Base-by-base conservation (phyloP, 2,113 vertebrate genomes). In the Speoplatyrhinus poulsoni region DNA sequence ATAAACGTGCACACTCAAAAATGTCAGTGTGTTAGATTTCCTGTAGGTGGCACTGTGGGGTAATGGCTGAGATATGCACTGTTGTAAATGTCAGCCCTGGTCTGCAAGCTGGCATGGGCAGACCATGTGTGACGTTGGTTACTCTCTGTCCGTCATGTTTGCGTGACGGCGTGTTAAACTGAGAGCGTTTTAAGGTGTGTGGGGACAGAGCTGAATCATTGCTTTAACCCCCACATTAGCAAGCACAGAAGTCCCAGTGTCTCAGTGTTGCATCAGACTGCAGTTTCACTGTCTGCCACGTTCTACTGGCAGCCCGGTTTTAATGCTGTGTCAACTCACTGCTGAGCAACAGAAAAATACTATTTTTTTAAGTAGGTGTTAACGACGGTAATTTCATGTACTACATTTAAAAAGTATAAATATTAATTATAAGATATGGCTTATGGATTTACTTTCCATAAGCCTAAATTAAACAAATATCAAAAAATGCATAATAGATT, bases 181-280 rank as follows among this genome's bases (percentile, higher is more conserved):
- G 71, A 67, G 32, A 75, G 58, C 72, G 50, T 62, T 67, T 75
- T 81, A 70, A 82, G 75, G 66, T 73, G 85, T 67, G 83, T 88
- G 82, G 81, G 86, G 86, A 78, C 60, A 60, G 32, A 72, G 68
- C 72, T 75, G 67, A 83, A 65, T 87, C 76, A 86, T 66, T 67
- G 48, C 68, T 80, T 70, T 62, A 17, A 13, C 50, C 62, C 62
- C 74, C 62, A 84, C 73, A 46, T 66, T 54, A 50, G 9, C 11
- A 11, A 41, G 62, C 47, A 17, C 11, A 26, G 41, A 32, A 60
- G 33, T 12, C 16, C 16, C 65, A 65, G 54, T 73, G 63, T 75
- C 57, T 72, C 62, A 46, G 6, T 63, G 47, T 75, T 72, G 33
- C 50, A 56, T 82, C 52, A 83, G 61, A 74, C 49, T 32, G 49